Base-by-base conservation (phyloP, 2,113 vertebrate species). In the Rissa tridactyla region DNA sequence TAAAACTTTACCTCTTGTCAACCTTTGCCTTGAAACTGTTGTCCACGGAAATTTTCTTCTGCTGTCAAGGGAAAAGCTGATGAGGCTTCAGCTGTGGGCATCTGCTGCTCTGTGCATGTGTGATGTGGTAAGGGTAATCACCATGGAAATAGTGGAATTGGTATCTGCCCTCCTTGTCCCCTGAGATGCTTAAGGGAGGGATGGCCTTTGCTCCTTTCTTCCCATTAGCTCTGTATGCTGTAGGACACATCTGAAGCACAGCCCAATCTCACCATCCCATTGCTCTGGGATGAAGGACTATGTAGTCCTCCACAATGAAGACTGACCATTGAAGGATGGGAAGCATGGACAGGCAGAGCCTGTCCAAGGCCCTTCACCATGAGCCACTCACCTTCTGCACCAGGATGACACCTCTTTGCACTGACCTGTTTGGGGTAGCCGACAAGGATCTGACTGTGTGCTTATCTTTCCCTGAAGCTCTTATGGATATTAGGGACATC, bases 111-210 rank as follows among this genome's bases (percentile, higher is more conserved):
- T 29, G 5, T 6, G 38, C 15, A 15, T 19, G 6, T 57, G 9
- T 60, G 8, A n/a, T 55, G 15, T 26, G 15, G 5, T 58, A 62
- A 62, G 52, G 10, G 87, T 34, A 78, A 58, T 1, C 15, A 65
- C 32, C 3, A 62, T 0, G 0, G 52, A 62, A 85, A 68, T 4
- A 8, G 11, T 5, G 47, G 23, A 82, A 25, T 27, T 68, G 3
- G 5, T 83, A 22, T 52, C 20, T 42, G 26, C 4, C 10, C 20
- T 70, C 7, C 11, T 66, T 49, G 10, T n/a, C 27, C 9, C 11
- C 32, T 36, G 25, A 70, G 8, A 7, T 5, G 9, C 11, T 66
- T 47, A 86, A 76, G 12, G 13, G 11, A 82, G 2, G 7, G 6
- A 30, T 38, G 34, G 7, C 6, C 11, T 49, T 73, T 75, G 13